These are phyloP conservation scores for Aurelia coerulea DNA, from an alignment of 30 jellyfish, hydroid and myxozoan genomes.

Conservation along the genomic window DNA sequence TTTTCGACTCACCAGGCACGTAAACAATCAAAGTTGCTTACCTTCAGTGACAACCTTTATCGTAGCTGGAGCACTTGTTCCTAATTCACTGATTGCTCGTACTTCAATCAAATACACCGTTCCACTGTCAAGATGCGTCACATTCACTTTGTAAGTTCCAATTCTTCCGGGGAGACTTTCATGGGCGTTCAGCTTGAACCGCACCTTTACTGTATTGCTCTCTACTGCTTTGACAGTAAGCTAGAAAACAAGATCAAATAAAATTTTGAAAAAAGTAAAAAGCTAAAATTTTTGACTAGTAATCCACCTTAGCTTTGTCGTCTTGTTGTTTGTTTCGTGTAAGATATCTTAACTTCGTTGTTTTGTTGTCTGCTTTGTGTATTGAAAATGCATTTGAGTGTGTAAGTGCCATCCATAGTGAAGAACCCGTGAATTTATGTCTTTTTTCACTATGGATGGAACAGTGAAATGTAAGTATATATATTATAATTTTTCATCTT, in stretches of 20 bases:
- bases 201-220: constrained; percentile 6
- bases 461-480: no score
- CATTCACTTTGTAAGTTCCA: constrained; percentile 32
- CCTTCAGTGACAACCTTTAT: constrained; percentile 30
- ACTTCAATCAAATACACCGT: constrained; percentile 22
- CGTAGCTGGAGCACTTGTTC: constrained; percentile 23
- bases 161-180: constrained; percentile 30
- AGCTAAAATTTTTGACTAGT: no score
- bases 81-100: constrained; percentile 39
- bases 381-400: no score
- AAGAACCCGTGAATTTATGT: no score
- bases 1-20: no score
- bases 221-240: constrained; percentile 24
- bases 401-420: no score
- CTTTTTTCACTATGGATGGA: no score
- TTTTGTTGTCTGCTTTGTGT: no score
- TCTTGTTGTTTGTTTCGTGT: no score
- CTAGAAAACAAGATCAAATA: constrained; percentile 4
- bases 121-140: constrained; percentile 28
- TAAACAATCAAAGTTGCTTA: background rate
- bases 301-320: no score
- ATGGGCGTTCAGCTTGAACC: constrained; percentile 20
- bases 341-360: no score
- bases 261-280: background rate
- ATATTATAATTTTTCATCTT: no score